Percentiles rank a stretch among this genome's conserved stretches.
These are phyloP conservation scores for Dunckerocampus dactyliophorus DNA, from an alignment of 2,113 vertebrate genomes.

Conservation along the genomic window DNA sequence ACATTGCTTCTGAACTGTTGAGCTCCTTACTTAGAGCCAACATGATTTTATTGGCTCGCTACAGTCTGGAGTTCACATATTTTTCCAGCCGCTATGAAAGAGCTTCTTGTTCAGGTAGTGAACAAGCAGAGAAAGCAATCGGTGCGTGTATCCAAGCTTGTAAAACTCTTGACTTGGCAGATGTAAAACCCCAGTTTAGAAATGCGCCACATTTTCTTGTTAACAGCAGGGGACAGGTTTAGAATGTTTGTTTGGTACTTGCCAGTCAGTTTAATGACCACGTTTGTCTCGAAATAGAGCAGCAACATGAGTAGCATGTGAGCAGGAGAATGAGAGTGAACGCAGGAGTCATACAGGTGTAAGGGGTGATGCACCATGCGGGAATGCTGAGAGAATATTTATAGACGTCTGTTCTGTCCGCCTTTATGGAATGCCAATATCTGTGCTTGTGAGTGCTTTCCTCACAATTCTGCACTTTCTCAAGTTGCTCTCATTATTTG, in stretches of 20 bases:
- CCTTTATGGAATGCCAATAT: slow-evolving; percentile 62
- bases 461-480: slow-evolving; percentile 28
- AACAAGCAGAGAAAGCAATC: slow-evolving; percentile 29
- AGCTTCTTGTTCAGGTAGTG: slow-evolving; percentile 43
- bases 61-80: slow-evolving; percentile 24
- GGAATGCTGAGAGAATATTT: slow-evolving; percentile 65
- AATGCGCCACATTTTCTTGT: slow-evolving; percentile 5
- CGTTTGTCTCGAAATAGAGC: slow-evolving; percentile 33
- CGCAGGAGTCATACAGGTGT: slow-evolving; percentile 54
- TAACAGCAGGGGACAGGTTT: neutral
- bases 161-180: slow-evolving; percentile 29
- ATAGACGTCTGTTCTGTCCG: slow-evolving; percentile 55
- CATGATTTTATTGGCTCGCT: slow-evolving; percentile 20
- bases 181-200: slow-evolving; percentile 26
- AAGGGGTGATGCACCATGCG: slow-evolving; percentile 43
- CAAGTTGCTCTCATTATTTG: slow-evolving; percentile 29
- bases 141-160: slow-evolving; percentile 32
- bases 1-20: slow-evolving; percentile 12
- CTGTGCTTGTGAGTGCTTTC: slow-evolving; percentile 39
- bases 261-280: slow-evolving; percentile 23
- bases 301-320: slow-evolving; percentile 19
- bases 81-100: slow-evolving; percentile 44
- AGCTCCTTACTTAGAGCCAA: slow-evolving; percentile 33
- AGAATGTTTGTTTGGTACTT: slow-evolving; percentile 11
- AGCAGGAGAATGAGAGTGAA: slow-evolving; percentile 27